Percentiles rank a stretch among this genome's conserved stretches.
These are phyloP conservation scores for Colletes collaris DNA, from an alignment of 2,888 invertebrate genomes.

Conservation along the genomic window DNA sequence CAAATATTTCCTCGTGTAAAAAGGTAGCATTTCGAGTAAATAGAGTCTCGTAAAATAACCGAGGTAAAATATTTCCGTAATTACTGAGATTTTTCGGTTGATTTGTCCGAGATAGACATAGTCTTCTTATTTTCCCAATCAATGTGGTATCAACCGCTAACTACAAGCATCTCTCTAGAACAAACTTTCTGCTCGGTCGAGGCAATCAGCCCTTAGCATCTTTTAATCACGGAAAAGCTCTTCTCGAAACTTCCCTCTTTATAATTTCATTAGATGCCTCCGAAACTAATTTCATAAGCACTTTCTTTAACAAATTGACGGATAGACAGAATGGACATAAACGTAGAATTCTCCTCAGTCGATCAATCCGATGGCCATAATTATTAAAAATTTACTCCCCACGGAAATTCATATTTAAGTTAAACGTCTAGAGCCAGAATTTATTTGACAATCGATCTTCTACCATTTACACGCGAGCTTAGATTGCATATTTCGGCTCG, in stretches of 20 bases:
- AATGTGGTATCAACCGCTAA: conserved; percentile 50
- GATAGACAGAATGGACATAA: conserved; percentile 5
- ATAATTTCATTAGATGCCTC: conserved; percentile 45
- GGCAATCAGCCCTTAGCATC: conserved; percentile 41
- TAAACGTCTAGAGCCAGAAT: too few relatives aligned
- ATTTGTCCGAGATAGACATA: conserved; percentile 18
- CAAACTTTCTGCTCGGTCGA: conserved; percentile 38
- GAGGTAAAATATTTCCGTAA: conserved; percentile 4
- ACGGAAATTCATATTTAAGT: too few relatives aligned
- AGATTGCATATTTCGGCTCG: too few relatives aligned
- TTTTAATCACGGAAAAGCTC: conserved; percentile 49
- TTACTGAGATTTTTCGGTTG: conserved; percentile 33
- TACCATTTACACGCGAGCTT: too few relatives aligned
- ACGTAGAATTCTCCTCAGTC: too few relatives aligned
- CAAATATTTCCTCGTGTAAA: too few relatives aligned
- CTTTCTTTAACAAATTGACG: conserved; percentile 18
- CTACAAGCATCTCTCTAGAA: conserved; percentile 33
- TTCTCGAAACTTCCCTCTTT: conserved; percentile 20
- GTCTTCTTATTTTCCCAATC: conserved; percentile 45
- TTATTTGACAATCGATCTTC: too few relatives aligned
- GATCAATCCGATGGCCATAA: too few relatives aligned
- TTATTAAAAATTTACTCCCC: too few relatives aligned
- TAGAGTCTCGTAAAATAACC: neutral
- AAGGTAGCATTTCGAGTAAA: too few relatives aligned
- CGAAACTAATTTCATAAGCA: conserved; percentile 16